A percentile compares a stretch with the other conserved stretches of the same genome.
These are phyloP conservation scores for Taeniopygia guttata DNA, from an alignment of 2,797 vertebrate genomes.

Conservation along the genomic window DNA sequence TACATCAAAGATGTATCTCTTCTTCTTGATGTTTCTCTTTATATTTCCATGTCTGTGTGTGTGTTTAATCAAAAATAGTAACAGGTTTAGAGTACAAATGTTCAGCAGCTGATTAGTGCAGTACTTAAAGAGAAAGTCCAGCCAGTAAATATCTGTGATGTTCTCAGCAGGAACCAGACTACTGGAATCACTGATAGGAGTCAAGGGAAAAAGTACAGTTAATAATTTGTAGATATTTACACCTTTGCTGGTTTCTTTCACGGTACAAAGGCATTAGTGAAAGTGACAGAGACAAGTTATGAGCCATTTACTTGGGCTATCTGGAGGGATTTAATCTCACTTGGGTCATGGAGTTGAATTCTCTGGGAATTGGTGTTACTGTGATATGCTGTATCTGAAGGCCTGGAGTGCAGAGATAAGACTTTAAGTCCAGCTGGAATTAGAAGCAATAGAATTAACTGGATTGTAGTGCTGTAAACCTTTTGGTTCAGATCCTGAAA, in stretches of 20 bases:
- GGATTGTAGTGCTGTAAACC: conserved; percentile 63
- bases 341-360: conserved; percentile 68
- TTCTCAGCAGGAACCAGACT: neutral
- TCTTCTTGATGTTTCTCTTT: neutral
- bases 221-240: conserved; percentile 64
- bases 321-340: conserved; percentile 74
- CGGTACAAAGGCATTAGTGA: conserved; percentile 65
- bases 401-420: conserved; percentile 77
- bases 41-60: neutral
- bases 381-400: conserved; percentile 71
- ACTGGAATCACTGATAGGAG: conserved; percentile 14
- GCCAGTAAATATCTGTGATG: neutral
- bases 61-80: conserved; percentile 1
- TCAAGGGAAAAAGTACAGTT: conserved; percentile 30
- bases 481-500: conserved; percentile 63
- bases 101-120: neutral
- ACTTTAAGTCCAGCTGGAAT: conserved; percentile 71
- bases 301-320: conserved; percentile 74
- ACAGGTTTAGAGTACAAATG: neutral
- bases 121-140: neutral
- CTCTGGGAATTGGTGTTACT: conserved; percentile 65
- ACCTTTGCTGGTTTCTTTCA: conserved; percentile 60
- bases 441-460: conserved; percentile 70
- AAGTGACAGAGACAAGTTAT: conserved; percentile 72
- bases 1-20: neutral